These are phyloP conservation scores for Genyomyrus donnyi DNA, from an alignment of 2,113 vertebrate species.

Conservation along the genomic window DNA sequence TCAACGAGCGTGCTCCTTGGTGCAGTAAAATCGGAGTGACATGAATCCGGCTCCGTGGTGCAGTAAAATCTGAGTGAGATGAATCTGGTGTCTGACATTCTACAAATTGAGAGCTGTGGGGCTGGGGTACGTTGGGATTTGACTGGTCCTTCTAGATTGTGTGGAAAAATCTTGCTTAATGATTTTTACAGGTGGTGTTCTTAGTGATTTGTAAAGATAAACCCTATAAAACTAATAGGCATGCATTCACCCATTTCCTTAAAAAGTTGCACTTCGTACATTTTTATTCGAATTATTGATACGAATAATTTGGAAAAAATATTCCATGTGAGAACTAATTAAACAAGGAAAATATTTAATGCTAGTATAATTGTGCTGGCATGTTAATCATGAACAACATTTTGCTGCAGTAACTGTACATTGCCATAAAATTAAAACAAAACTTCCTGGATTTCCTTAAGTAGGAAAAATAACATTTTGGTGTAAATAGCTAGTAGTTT, in stretches of 20 bases:
- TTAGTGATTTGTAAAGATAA: background rate
- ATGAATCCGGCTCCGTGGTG: background rate
- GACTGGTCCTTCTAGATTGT: background rate
- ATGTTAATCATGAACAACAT: background rate
- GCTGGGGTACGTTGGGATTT: background rate
- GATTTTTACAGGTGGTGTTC: background rate
- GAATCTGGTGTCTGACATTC: background rate
- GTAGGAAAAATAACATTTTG: background rate
- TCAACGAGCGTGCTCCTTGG: background rate
- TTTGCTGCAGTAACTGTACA: background rate
- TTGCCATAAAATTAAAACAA: background rate
- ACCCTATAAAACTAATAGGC: background rate
- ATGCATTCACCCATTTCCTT: background rate
- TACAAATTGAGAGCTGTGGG: background rate
- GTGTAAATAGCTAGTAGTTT: background rate
- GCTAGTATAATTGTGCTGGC: background rate
- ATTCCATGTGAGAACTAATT: background rate
- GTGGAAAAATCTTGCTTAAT: background rate
- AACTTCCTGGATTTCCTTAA: background rate
- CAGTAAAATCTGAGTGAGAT: background rate
- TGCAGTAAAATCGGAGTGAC: background rate
- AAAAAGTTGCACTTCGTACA: background rate
- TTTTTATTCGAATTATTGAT: background rate
- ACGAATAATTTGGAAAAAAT: background rate
- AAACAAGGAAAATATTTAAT: background rate